Evolutionary conservation across 2,113 vertebrate genomes (phyloP), one percentile per base, ranked within the genome.

Genomic region (Nettapus auritus): DNA sequence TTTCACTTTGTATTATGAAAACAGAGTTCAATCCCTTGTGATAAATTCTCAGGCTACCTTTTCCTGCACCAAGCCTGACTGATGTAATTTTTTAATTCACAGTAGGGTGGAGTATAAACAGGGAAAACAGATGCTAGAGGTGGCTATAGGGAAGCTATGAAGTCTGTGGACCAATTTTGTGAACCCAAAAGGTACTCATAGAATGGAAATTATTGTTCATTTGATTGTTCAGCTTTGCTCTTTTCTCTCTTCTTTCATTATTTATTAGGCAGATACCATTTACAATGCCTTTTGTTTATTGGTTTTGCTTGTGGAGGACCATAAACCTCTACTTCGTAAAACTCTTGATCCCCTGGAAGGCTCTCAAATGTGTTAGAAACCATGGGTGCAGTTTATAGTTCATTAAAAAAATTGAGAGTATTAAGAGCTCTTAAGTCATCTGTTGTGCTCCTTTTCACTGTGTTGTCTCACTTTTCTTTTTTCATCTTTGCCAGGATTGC

Each of bases 191-290:
- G 59, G 29, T 53, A 40, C 9, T 77, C 68, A 80, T 8, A 18
- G n/a, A 89, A 70, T 59, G 38, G 76, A 91, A 95, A 89, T 89
- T 42, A 80, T 89, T 67, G 22, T 52, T 90, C 55, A 38, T 93
- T 94, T 87, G 71, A 50, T 21, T 83, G 33, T 50, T 91, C 20
- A 66, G 10, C 59, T 94, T 83, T 93, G 17, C 33, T 87, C 15
- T 91, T 90, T n/a, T 84, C 23, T 60, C n/a, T 77, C 29, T 33
- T 73, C 42, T 94, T 80, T 59, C 6, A 10, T 7, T 34, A 19
- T 85, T 95, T 93, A 38, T 80, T 67, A 86, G 59, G 55, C 38
- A 82, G 44, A 69, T 84, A 26, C 7, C 62, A 8, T 74, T 93
- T 76, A 46, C 1, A 11, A 19, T 59, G 55, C n/a, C 17, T 89